Percentiles rank a stretch among this genome's conserved stretches.
phyloP scores from a whole-genome alignment of 2,797 vertebrate genomes.

The Oreonectes daqikongensis region DNA sequence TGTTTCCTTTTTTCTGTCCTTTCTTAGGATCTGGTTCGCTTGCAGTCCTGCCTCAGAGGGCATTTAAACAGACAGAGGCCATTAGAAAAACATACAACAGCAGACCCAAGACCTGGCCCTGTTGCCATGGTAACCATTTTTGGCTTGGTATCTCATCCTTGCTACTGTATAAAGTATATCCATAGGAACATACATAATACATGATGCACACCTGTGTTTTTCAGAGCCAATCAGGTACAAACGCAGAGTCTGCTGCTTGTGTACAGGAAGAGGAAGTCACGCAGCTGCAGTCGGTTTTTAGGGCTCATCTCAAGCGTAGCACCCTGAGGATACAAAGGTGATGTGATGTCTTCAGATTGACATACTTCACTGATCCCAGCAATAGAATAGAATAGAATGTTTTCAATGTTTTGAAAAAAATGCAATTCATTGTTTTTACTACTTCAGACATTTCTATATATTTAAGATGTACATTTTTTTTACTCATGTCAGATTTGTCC shows the following conservation, averaged over 20 bases:
- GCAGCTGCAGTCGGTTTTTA: slow-evolving; percentile 82
- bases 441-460: too few relatives aligned
- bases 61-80: slow-evolving; percentile 76
- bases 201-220: neutral
- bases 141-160: neutral
- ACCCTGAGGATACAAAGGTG: slow-evolving; percentile 72
- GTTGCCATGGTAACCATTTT: slow-evolving; percentile 70
- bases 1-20: slow-evolving; percentile 24
- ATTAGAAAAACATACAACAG: slow-evolving; percentile 48
- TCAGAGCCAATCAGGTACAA: slow-evolving; percentile 34
- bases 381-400: too few relatives aligned
- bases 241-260: slow-evolving; percentile 13
- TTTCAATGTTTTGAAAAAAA: too few relatives aligned
- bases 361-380: neutral
- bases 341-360: slow-evolving; percentile 65
- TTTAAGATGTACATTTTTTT: too few relatives aligned
- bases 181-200: neutral
- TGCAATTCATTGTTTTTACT: too few relatives aligned
- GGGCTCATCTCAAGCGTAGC: slow-evolving; percentile 81
- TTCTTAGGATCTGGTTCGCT: slow-evolving; percentile 71
- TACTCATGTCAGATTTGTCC: too few relatives aligned
- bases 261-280: slow-evolving; percentile 70
- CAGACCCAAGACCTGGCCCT: slow-evolving; percentile 28
- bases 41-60: slow-evolving; percentile 84
- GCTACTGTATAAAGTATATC: too few relatives aligned